Conservation (phyloP, 1,140 invertebrate genomes). For the Meloidogyne hapla region DNA sequence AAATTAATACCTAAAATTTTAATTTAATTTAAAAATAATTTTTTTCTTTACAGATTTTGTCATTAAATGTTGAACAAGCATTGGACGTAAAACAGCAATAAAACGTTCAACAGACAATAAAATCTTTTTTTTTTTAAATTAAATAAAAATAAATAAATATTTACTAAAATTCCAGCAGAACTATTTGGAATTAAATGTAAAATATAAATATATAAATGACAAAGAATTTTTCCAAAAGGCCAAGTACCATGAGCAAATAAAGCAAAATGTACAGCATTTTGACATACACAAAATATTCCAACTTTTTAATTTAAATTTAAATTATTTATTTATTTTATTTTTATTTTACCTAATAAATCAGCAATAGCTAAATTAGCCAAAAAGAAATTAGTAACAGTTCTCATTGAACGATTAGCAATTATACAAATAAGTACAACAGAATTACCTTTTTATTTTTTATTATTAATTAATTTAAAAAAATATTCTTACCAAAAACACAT, state of each 20-base stretch:
- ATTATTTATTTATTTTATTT: background rate
- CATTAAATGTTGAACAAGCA: conserved; percentile 50
- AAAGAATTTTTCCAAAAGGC: conserved; percentile 56
- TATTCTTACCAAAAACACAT: conserved; percentile 32
- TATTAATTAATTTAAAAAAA: background rate
- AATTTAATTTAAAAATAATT: background rate
- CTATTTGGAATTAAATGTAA: conserved; percentile 58
- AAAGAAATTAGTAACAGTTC: conserved; percentile 80
- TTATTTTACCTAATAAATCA: conserved; percentile 46
- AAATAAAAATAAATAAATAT: conserved; percentile 24
- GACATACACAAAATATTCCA: conserved; percentile 80
- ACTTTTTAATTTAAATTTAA: conserved; percentile 65
- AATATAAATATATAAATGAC: conserved; percentile 57
- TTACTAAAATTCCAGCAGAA: conserved; percentile 57
- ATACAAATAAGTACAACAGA: conserved; percentile 33
- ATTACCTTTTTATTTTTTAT: conserved; percentile 21
- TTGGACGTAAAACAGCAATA: conserved; percentile 58
- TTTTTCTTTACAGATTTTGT: conserved; percentile 23
- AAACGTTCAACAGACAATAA: conserved; percentile 59
- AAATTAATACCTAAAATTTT: conserved; percentile 32
- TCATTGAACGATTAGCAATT: conserved; percentile 37
- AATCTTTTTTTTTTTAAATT: conserved; percentile 48
- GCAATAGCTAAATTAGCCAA: conserved; percentile 72
- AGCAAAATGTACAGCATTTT: conserved; percentile 70
- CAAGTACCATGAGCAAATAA: conserved; percentile 54